These are phyloP conservation scores for Branchellion lobata DNA, from an alignment of 2,888 invertebrate species.

Conservation along the genomic window DNA sequence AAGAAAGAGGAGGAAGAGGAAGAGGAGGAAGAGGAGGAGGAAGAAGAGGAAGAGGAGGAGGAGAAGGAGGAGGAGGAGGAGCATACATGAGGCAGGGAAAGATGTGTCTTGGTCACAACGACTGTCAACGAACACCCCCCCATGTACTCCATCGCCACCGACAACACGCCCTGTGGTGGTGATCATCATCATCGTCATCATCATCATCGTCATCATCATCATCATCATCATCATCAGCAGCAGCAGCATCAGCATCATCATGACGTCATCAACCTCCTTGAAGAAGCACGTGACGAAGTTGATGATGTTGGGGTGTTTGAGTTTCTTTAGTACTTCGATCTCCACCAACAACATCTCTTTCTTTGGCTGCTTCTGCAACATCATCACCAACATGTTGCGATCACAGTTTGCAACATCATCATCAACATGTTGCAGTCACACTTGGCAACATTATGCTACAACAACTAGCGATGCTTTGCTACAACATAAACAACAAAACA, in stretches of 20 bases:
- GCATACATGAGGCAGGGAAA: not conserved
- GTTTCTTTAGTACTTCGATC: slow-evolving; percentile 73
- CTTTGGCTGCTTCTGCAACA: slow-evolving; percentile 94
- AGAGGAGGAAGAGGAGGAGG: slow-evolving; percentile 38
- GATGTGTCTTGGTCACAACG: slow-evolving; percentile 91
- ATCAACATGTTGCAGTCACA: too few species aligned
- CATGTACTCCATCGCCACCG: slow-evolving; percentile 99
- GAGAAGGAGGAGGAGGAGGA: slow-evolving; percentile 68
- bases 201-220: not conserved
- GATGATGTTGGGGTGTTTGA: slow-evolving; percentile 87
- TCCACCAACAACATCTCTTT: slow-evolving; percentile 99
- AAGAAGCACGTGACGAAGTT: slow-evolving; percentile 98
- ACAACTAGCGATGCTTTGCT: too few species aligned
- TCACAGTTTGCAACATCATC: slow-evolving; percentile 97
- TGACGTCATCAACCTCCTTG: slow-evolving; percentile 68
- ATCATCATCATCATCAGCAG: not conserved
- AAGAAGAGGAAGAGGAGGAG: slow-evolving; percentile 22
- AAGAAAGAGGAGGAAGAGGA: slow-evolving; percentile 42
- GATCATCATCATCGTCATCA: slow-evolving; percentile 10
- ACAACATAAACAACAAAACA: too few species aligned
- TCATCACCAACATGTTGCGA: slow-evolving; percentile 99
- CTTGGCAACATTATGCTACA: too few species aligned
- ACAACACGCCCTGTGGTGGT: slow-evolving; percentile 44
- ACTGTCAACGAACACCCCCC: slow-evolving; percentile 97
- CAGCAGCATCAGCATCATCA: not conserved